Evolutionary conservation across 2,113 vertebrate genomes (phyloP), one percentile per base, ranked within the genome.

Genomic region (Anas platyrhynchos): DNA sequence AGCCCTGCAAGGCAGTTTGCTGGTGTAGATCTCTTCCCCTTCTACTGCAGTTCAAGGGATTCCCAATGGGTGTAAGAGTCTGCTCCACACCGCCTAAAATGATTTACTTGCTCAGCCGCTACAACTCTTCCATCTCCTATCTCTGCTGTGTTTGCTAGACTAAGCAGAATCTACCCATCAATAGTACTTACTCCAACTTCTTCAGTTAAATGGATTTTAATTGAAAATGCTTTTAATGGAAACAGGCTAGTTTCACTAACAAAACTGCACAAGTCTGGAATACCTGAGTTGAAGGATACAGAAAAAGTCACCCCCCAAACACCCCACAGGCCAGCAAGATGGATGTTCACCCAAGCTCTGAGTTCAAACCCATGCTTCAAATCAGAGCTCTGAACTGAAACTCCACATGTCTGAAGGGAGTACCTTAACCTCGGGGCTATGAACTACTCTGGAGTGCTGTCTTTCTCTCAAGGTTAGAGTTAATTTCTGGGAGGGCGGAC

Each of bases 391-490:
- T 66, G 15, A 82, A 75, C 65, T 32, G 62, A 0, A 4, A 50
- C 58, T 71, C 44, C 32, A 55, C 23, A 11, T 22, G 18, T 75
- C 66, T 65, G 61, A 34, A 16, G 6, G 58, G 17, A 84, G 32
- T n/a, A 44, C 0, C 2, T 68, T 75, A 88, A 91, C 34, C 50
- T 79, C 52, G 65, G 52, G 69, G 38, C 74, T 86, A 65, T 6
- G 43, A 84, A 43, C 59, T 79, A 43, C 82, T 83, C 58, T 16
- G 1, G 43, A 92, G 72, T 4, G n/a, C 18, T 63, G 36, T 43
- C 59, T 90, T 91, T 94, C 71, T 84, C 71, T 88, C 67, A 89
- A 91, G 82, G 79, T 69, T 73, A 62, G 18, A 71, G 80, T 83
- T 83, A 52, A 92, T 52, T 88, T 74, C 76, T 78, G 46, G 68